A percentile compares a stretch with the other conserved stretches of the same genome.
These are phyloP conservation scores for Alectoris magna DNA, from an alignment of 2,797 vertebrate species.

Conservation along the genomic window DNA sequence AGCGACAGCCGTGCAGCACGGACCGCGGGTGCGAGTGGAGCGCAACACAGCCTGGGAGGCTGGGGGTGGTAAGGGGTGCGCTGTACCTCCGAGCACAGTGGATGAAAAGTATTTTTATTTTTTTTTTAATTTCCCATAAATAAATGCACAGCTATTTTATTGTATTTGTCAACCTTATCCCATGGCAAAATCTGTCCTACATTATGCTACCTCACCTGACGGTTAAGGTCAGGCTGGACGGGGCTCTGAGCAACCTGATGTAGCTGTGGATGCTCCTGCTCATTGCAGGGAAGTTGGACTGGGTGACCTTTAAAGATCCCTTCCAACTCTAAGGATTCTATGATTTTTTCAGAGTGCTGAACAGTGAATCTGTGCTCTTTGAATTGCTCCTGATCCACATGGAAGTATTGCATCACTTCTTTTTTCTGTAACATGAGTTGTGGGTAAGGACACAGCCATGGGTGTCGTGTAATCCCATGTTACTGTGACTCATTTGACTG, in stretches of 20 bases:
- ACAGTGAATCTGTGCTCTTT: neutral
- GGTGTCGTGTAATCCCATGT: neutral
- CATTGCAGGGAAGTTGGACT: too few species aligned
- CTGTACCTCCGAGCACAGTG: rapidly evolving
- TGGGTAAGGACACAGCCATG: neutral
- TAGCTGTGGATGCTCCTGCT: too few species aligned
- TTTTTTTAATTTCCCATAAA: neutral
- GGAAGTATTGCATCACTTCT: neutral
- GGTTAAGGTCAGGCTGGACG: too few species aligned
- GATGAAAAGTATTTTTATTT: neutral
- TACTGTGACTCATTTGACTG: neutral
- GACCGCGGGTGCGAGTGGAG: neutral
- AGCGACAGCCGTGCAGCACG: neutral
- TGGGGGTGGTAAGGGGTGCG: too few species aligned
- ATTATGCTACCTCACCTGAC: neutral
- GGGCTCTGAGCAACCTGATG: too few species aligned
- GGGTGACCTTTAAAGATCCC: too few species aligned
- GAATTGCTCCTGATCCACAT: neutral
- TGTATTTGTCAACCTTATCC: neutral
- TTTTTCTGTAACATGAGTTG: too few species aligned
- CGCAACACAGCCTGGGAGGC: neutral
- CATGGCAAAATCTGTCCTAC: neutral
- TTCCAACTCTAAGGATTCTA: too few species aligned
- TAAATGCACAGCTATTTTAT: neutral
- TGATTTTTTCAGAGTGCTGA: neutral